Base-by-base conservation (phyloP, 1,140 invertebrate genomes). In the Drosophila sp. region DNA sequence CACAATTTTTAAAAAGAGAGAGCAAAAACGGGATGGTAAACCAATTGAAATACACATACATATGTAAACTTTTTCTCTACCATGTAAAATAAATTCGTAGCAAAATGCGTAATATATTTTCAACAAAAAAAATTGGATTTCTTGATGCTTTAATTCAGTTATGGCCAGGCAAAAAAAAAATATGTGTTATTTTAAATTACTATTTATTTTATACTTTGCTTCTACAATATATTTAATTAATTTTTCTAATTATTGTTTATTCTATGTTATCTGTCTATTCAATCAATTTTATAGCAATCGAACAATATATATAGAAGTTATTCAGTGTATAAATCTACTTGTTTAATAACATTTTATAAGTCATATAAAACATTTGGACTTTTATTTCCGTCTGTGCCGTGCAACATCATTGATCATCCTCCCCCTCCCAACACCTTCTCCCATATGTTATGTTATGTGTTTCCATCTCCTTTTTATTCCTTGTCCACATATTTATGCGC, bases 401-500 rank as follows among this genome's bases (percentile, higher is more conserved):
- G 45, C 43, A 56, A 65, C 57, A 48, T 45, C 51, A 56, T 50
- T 71, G 67, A 64, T 65, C 57, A 71, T 71, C n/a, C 50, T 4
- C 25, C 13, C 9, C 4, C 16, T 18, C 21, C 11, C 13, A n/a
- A 21, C 34, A 34, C 38, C n/a, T 25, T 48, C 14, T 3, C 27
- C 53, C 25, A 43, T 38, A 46, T 65, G 32, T 18, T 54, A 2
- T 25, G 7, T 2, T 16, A n/a, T n/a, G n/a, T n/a, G n/a, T n/a
- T 46, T 38, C 53, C 2, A 40, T 21, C 25, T 32, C 43, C 9
- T 29, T 50, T 70, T 78, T 80, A 59, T 83, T 70, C 65, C 27
- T 84, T 69, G 45, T n/a, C n/a, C 76, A 76, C 80, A 72, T 84
- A 76, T 84, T 83, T 84, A 81, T 86, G 81, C 81, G 82, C 82